phyloP scores from a whole-genome alignment of 2,113 vertebrate species.

The Tretioscincus oriximinensis region DNA sequence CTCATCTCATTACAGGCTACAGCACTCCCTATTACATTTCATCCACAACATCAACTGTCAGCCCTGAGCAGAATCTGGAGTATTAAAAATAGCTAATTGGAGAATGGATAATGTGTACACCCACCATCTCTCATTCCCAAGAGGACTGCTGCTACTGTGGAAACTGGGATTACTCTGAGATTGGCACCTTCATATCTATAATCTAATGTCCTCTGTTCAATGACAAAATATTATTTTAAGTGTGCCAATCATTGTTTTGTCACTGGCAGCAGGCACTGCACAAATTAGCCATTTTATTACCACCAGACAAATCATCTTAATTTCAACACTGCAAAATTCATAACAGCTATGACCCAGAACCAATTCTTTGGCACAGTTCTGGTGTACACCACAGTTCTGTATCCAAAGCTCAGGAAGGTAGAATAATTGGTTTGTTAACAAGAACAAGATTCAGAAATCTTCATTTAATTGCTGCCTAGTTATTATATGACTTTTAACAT shows the following conservation, averaged over 20 bases:
- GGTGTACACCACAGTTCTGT: neutral
- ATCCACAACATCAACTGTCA: too few species aligned
- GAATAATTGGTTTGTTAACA: neutral
- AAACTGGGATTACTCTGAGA: too few species aligned
- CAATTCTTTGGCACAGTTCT: neutral
- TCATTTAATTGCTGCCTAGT: neutral
- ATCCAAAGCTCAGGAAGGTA: neutral
- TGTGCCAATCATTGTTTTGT: neutral
- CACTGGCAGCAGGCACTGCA: neutral
- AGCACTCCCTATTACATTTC: too few species aligned
- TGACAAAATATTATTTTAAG: neutral
- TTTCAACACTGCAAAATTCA: neutral
- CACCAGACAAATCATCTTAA: neutral
- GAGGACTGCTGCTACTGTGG: too few species aligned
- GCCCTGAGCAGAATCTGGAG: too few species aligned
- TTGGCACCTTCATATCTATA: neutral
- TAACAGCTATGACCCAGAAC: neutral
- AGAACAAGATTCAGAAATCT: neutral
- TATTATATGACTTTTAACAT: neutral
- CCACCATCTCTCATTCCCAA: too few species aligned
- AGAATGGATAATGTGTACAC: too few species aligned
- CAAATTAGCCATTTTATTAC: neutral
- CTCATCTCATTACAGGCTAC: too few species aligned
- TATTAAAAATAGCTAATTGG: too few species aligned
- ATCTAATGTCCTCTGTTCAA: neutral